phyloP scores from a whole-genome alignment of 2,797 vertebrate genomes.

The Malurus leucopterus region DNA sequence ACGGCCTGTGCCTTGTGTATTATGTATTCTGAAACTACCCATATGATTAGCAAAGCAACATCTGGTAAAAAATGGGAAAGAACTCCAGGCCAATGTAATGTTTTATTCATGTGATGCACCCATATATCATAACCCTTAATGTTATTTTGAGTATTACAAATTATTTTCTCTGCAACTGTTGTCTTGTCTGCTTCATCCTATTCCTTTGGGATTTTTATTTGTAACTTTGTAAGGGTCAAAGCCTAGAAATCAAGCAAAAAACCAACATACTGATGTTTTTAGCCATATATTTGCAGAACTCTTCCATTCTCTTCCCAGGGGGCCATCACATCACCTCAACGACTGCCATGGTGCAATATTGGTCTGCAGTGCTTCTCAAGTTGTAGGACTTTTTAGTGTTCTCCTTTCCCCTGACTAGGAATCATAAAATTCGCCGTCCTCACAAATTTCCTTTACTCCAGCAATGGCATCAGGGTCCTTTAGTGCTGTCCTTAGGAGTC shows the following conservation, averaged over 20 bases:
- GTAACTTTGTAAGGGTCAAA: background rate
- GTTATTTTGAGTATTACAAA: background rate
- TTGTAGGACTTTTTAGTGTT: background rate
- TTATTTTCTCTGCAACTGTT: background rate
- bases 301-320: background rate
- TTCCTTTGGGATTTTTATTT: background rate
- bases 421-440: background rate
- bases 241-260: background rate
- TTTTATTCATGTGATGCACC: background rate
- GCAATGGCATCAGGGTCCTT: background rate
- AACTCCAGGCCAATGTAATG: background rate
- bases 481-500: background rate
- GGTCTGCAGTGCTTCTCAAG: background rate
- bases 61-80: background rate
- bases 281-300: background rate
- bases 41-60: background rate
- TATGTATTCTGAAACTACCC: background rate
- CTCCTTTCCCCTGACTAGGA: background rate
- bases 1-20: background rate
- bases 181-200: background rate
- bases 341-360: background rate
- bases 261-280: background rate
- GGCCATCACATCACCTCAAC: background rate
- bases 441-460: background rate
- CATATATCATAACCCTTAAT: background rate